These are phyloP conservation scores for Dermatemys mawii DNA, from an alignment of 2,113 vertebrate genomes.

Conservation along the genomic window DNA sequence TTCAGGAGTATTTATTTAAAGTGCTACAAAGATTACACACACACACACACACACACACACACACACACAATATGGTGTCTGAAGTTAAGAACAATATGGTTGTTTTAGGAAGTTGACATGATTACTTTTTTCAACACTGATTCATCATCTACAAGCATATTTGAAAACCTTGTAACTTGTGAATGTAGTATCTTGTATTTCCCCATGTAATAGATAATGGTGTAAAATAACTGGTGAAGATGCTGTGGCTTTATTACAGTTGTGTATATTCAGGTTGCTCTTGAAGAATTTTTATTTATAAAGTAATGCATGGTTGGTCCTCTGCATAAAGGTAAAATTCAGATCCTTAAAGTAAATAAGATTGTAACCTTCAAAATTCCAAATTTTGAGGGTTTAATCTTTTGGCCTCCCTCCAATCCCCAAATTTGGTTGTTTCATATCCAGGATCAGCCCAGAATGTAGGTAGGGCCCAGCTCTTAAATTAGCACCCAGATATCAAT, in stretches of 20 bases:
- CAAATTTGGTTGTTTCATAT: neutral
- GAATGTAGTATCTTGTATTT: neutral
- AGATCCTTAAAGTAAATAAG: neutral
- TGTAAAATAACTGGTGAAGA: neutral
- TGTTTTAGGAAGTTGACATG: rapidly evolving
- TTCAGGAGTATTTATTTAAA: neutral
- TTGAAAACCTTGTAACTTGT: neutral
- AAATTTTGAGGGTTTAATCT: neutral
- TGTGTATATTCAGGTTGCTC: rapidly evolving
- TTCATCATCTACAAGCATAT: rapidly evolving
- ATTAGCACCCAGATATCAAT: rapidly evolving
- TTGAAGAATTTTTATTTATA: rapidly evolving
- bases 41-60: too few relatives aligned
- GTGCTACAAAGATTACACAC: neutral
- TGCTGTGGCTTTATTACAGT: rapidly evolving
- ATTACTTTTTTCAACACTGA: neutral
- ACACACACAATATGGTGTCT: rapidly evolving
- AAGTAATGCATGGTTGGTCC: neutral
- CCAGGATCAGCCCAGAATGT: rapidly evolving
- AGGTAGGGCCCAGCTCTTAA: neutral
- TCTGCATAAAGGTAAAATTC: neutral
- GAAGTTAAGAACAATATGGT: neutral
- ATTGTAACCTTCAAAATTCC: neutral
- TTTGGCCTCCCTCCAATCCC: neutral
- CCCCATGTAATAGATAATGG: rapidly evolving